Percentiles rank a stretch among this genome's conserved stretches.
phyloP scores from a whole-genome alignment of 2,797 vertebrate species.

The Nyctibius grandis region DNA sequence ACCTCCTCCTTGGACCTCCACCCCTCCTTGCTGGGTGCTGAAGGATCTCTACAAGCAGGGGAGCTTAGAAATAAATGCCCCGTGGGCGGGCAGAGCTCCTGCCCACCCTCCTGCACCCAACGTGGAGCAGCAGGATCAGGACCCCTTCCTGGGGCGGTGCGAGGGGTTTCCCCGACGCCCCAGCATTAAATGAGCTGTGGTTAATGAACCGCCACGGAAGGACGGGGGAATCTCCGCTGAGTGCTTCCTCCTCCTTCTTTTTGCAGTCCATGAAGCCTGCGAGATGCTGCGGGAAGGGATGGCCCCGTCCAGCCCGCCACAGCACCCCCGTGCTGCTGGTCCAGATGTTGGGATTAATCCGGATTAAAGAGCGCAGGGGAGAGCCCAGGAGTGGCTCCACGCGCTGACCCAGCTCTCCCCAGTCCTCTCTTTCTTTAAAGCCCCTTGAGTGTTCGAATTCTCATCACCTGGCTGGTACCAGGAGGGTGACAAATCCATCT shows the following conservation, averaged over 20 bases:
- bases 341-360: rapidly evolving
- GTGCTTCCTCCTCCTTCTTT: background rate
- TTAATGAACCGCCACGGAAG: background rate
- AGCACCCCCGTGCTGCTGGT: background rate
- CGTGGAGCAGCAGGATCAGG: background rate
- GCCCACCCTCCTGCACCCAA: background rate
- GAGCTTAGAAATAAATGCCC: background rate
- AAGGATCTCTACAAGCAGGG: rapidly evolving
- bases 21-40: background rate
- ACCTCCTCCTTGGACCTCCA: too few relatives aligned
- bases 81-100: background rate
- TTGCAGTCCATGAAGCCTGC: background rate
- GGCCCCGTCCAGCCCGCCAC: background rate
- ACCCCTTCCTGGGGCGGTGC: rapidly evolving
- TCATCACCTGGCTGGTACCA: rapidly evolving
- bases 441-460: background rate
- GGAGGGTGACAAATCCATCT: background rate
- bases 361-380: background rate
- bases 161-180: background rate
- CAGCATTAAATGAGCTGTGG: background rate
- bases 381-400: background rate
- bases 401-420: background rate
- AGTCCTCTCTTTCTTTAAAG: background rate
- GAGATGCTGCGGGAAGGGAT: background rate
- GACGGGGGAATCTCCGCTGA: background rate